Evolutionary conservation across 2,888 invertebrate species (phyloP).

Genomic region (Conchocele bisecta): DNA sequence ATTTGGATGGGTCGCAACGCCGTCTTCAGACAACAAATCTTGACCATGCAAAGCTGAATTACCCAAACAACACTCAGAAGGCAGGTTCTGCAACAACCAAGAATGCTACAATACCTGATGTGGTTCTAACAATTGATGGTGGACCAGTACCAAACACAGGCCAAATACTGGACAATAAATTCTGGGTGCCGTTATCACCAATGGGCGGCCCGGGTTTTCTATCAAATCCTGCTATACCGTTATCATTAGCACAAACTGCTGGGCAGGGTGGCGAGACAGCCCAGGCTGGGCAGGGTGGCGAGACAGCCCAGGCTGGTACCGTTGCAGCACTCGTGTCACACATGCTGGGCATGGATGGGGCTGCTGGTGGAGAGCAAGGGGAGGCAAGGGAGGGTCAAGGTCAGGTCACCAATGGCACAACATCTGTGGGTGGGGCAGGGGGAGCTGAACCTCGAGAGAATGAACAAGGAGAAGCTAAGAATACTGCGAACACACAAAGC

Average conservation of each 20-base stretch:
- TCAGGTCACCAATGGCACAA: conserved; percentile 4
- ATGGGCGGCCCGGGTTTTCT: not conserved
- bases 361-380: not conserved
- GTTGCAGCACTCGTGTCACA: conserved; percentile 34
- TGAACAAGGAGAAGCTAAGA: too few species aligned
- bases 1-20: conserved; percentile 9
- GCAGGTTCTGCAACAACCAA: not conserved
- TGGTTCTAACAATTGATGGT: conserved; percentile 40
- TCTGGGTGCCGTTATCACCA: not conserved
- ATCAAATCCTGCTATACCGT: conserved; percentile 1
- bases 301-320: conserved; percentile 19
- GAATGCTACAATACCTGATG: not conserved
- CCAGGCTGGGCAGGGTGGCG: not conserved
- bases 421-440: not conserved
- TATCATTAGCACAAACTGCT: conserved; percentile 15
- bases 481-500: not conserved
- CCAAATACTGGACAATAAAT: not conserved
- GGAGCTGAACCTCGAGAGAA: not conserved
- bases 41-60: conserved; percentile 40
- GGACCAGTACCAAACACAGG: conserved; percentile 7
- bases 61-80: not conserved
- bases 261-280: not conserved
- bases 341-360: conserved; percentile 9
- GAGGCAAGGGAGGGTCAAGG: conserved; percentile 2
- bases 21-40: conserved; percentile 29